phyloP scores from a whole-genome alignment of 2,888 invertebrate genomes.

The Harmothoe impar region DNA sequence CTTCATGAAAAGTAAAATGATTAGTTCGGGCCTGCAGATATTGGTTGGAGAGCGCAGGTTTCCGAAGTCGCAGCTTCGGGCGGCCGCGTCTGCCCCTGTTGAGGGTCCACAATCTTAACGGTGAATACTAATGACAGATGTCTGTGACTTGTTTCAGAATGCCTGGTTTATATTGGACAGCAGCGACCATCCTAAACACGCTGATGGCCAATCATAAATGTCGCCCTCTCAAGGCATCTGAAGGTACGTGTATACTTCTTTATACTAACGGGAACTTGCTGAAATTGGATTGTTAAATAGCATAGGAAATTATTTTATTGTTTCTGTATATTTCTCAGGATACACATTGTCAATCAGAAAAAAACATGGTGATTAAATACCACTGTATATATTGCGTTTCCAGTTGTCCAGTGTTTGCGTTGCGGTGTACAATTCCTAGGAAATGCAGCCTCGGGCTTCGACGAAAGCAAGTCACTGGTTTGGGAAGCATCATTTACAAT shows the following conservation, averaged over 20 bases:
- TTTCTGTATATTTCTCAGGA: too few relatives aligned
- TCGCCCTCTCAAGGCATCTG: conserved; percentile 30
- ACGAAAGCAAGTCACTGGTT: conserved; percentile 62
- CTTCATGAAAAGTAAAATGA: too few relatives aligned
- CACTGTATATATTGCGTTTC: background rate
- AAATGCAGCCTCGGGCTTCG: conserved; percentile 63
- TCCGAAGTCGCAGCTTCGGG: too few relatives aligned
- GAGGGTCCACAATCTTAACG: too few relatives aligned
- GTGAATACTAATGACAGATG: too few relatives aligned
- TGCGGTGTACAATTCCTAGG: conserved; percentile 65
- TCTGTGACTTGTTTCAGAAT: conserved; percentile 50
- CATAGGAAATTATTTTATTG: too few relatives aligned
- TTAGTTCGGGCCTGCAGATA: too few relatives aligned
- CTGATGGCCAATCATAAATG: conserved; percentile 55
- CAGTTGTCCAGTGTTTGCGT: conserved; percentile 63
- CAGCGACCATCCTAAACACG: conserved; percentile 56
- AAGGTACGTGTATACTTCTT: conserved; percentile 50
- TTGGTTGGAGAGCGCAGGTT: too few relatives aligned
- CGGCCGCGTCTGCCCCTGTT: too few relatives aligned
- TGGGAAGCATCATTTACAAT: conserved; percentile 59
- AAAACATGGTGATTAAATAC: background rate
- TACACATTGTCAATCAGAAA: too few relatives aligned
- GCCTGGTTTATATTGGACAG: conserved; percentile 63
- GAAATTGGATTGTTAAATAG: too few relatives aligned
- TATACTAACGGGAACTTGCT: too few relatives aligned